Evolutionary conservation across 2,888 invertebrate genomes (phyloP).

Genomic region (Peribatodes rhomboidaria): DNA sequence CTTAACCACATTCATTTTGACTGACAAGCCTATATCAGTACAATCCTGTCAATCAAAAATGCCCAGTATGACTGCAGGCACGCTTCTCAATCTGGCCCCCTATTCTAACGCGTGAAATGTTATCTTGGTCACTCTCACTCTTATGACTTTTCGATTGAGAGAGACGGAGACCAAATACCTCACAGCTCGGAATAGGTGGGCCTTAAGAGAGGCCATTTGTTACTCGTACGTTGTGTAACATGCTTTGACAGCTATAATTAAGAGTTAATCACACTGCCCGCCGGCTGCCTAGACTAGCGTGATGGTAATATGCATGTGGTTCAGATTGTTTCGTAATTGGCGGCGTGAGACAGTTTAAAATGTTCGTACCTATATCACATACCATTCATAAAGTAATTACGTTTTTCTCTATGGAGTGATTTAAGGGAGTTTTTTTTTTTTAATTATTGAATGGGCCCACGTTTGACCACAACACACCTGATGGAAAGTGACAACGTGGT

Average conservation of each 20-base stretch:
- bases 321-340: slow-evolving; percentile 22
- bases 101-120: too few relatives aligned
- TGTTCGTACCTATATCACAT: not conserved
- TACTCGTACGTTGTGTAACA: slow-evolving; percentile 50
- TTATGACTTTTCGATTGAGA: too few relatives aligned
- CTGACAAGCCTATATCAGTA: slow-evolving; percentile 7
- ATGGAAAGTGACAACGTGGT: too few relatives aligned
- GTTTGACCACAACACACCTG: too few relatives aligned
- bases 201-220: slow-evolving; percentile 54
- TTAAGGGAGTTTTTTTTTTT: too few relatives aligned
- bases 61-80: slow-evolving; percentile 25
- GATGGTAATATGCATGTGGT: slow-evolving; percentile 13
- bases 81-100: slow-evolving; percentile 45
- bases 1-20: not conserved
- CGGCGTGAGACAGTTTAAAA: slow-evolving; percentile 3
- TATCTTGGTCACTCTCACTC: too few relatives aligned
- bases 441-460: too few relatives aligned
- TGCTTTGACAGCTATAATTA: slow-evolving; percentile 50
- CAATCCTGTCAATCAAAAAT: slow-evolving; percentile 31
- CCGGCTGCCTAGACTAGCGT: slow-evolving; percentile 15
- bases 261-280: slow-evolving; percentile 27
- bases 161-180: too few relatives aligned
- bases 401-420: too few relatives aligned
- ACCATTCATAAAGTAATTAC: too few relatives aligned
- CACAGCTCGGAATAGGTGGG: too few relatives aligned